Evolutionary conservation across 2,113 vertebrate species (phyloP).

Genomic region (Martes martes): DNA sequence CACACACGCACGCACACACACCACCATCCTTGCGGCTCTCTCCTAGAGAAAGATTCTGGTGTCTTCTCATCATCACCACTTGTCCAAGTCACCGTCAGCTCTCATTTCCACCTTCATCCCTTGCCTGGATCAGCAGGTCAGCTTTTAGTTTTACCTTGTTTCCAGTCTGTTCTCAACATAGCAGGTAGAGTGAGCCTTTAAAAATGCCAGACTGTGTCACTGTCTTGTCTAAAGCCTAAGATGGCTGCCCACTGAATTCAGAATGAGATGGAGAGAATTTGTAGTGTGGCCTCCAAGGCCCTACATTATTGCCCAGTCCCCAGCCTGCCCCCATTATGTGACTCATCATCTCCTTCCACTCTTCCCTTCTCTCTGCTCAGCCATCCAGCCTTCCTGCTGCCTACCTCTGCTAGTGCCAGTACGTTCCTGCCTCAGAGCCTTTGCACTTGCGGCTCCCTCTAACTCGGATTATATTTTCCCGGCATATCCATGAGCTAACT

Average conservation of each 20-base stretch:
- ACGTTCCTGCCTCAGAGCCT: not conserved
- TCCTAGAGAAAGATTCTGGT: slow-evolving; percentile 42
- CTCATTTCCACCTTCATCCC: not conserved
- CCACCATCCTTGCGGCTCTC: not conserved
- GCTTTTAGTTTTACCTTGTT: not conserved
- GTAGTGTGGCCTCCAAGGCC: not conserved
- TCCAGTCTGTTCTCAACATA: slow-evolving; percentile 5
- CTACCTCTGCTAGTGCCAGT: not conserved
- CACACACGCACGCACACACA: too few species aligned
- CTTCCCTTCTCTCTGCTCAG: not conserved
- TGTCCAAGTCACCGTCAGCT: not conserved
- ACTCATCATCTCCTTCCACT: not conserved
- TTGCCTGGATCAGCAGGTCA: not conserved
- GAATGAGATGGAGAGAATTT: slow-evolving; percentile 10
- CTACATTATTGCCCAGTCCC: not conserved
- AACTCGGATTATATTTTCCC: not conserved
- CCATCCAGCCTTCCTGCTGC: not conserved
- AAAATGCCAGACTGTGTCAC: not conserved
- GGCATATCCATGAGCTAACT: not conserved
- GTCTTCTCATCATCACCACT: not conserved
- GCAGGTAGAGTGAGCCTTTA: not conserved
- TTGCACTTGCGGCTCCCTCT: not conserved
- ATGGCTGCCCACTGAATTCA: not conserved
- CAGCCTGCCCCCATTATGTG: not conserved
- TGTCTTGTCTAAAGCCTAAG: not conserved